Evolutionary conservation across 2,797 vertebrate species (phyloP).

Genomic region (Aselliscus stoliczkanus): DNA sequence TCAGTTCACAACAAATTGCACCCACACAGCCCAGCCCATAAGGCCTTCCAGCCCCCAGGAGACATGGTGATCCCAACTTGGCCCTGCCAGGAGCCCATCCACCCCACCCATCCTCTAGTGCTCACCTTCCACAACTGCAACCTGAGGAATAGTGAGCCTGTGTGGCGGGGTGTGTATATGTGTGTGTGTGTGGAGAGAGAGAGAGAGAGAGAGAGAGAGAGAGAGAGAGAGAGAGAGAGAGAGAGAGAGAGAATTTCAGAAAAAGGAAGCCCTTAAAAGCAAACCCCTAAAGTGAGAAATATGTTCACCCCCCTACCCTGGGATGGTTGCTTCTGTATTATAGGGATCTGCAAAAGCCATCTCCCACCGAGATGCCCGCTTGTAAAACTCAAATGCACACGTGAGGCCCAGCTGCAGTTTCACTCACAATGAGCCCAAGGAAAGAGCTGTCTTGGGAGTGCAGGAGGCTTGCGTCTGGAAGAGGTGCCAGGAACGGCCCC

Average conservation of each 20-base stretch:
- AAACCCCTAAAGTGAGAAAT: background rate
- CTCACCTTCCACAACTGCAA: background rate
- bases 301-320: slow-evolving; percentile 53
- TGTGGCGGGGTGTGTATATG: background rate
- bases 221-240: background rate
- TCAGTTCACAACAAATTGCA: background rate
- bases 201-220: background rate
- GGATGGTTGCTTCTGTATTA: slow-evolving; percentile 74
- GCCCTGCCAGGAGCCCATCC: background rate
- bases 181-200: background rate
- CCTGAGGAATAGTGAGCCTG: background rate
- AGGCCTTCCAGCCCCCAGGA: background rate
- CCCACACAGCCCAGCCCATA: fast-evolving
- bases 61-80: background rate
- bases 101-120: background rate
- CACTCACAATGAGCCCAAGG: slow-evolving; percentile 22
- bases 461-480: background rate
- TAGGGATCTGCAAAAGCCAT: slow-evolving; percentile 82
- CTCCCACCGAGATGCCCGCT: slow-evolving; percentile 79
- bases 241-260: background rate
- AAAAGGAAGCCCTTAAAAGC: slow-evolving; percentile 22
- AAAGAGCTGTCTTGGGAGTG: slow-evolving; percentile 29
- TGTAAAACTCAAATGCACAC: slow-evolving; percentile 84
- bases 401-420: slow-evolving; percentile 84
- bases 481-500: background rate